Evolutionary conservation across 1,140 invertebrate genomes (phyloP).

Genomic region (Lordiphosa mommai): DNA sequence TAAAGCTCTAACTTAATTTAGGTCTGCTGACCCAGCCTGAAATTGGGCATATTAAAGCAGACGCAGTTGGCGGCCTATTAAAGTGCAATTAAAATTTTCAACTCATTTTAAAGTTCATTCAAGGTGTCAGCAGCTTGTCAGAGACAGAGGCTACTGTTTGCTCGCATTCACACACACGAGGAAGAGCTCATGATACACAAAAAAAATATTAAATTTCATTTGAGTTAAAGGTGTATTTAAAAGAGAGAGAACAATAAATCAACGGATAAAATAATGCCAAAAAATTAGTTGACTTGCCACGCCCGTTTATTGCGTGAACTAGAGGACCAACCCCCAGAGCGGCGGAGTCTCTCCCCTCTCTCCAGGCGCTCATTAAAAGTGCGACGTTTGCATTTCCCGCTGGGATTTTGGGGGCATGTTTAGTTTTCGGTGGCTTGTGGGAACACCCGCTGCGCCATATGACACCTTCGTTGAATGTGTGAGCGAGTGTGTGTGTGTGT

Average conservation of each 20-base stretch:
- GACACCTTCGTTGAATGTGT: conserved; percentile 41
- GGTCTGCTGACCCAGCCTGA: background rate
- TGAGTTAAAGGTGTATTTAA: conserved; percentile 8
- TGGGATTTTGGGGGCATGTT: conserved; percentile 55
- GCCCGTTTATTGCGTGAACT: conserved; percentile 64
- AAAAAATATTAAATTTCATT: conserved; percentile 68
- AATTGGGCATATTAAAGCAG: conserved; percentile 62
- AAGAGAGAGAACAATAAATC: conserved; percentile 37
- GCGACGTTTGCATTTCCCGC: conserved; percentile 68
- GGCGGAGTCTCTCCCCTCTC: conserved; percentile 8
- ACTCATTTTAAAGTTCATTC: conserved; percentile 65
- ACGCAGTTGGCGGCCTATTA: conserved; percentile 39
- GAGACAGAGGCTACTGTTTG: conserved; percentile 49
- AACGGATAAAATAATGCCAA: conserved; percentile 62
- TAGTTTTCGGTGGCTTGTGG: conserved; percentile 37
- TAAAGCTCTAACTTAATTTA: conserved; percentile 38
- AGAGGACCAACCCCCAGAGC: background rate
- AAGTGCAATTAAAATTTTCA: conserved; percentile 66
- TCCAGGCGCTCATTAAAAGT: conserved; percentile 69
- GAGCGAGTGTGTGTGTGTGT: conserved; percentile 11
- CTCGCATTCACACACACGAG: no score
- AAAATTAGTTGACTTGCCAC: conserved; percentile 58
- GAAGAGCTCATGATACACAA: conserved; percentile 7
- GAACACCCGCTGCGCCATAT: conserved; percentile 68
- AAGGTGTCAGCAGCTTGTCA: conserved; percentile 73